A percentile compares a stretch with the other conserved stretches of the same genome.
phyloP scores from a whole-genome alignment of 2,113 vertebrate species.

The Gavia stellata region DNA sequence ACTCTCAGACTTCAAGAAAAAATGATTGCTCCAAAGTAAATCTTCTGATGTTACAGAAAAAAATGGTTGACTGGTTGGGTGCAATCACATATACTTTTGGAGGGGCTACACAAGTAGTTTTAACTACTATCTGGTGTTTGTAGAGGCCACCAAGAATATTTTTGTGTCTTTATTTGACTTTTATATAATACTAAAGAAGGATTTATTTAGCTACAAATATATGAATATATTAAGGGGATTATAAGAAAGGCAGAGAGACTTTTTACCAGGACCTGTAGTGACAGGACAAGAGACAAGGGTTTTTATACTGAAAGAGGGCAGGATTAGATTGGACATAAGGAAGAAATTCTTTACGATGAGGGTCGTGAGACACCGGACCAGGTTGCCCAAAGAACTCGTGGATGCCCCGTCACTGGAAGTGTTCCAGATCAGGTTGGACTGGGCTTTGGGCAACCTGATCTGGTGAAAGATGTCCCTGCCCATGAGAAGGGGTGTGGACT shows the following conservation, averaged over 20 bases:
- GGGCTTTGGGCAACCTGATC: background rate
- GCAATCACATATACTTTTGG: background rate
- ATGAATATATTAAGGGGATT: background rate
- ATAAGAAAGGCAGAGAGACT: background rate
- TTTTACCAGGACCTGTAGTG: background rate
- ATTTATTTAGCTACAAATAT: background rate
- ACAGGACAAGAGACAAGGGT: background rate
- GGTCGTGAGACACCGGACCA: background rate
- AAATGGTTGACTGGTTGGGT: background rate
- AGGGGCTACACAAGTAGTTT: background rate
- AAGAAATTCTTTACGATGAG: background rate
- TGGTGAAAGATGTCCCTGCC: background rate
- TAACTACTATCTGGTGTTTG: background rate
- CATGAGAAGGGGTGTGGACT: accelerated
- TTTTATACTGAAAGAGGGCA: background rate
- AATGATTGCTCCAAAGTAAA: background rate
- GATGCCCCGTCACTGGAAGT: background rate
- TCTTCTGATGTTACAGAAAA: background rate
- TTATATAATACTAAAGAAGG: background rate
- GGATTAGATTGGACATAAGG: background rate
- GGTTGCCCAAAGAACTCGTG: background rate
- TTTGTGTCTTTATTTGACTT: background rate
- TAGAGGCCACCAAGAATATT: background rate
- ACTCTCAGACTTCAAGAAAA: background rate
- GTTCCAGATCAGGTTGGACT: accelerated